These are phyloP conservation scores for Poecilia gillii DNA, from an alignment of 2,797 vertebrate species.

Conservation along the genomic window DNA sequence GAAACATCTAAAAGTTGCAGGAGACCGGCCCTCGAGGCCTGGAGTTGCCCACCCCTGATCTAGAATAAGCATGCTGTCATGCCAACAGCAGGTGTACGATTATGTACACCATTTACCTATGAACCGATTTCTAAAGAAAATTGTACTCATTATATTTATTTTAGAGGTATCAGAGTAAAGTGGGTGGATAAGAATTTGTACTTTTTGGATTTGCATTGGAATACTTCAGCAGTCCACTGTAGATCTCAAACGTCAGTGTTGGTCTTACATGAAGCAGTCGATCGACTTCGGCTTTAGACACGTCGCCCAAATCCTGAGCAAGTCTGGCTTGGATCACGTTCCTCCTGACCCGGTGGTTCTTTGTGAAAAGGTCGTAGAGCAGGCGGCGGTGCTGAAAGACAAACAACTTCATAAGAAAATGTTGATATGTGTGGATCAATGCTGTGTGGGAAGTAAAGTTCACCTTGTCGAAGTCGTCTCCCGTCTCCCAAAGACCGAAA, in stretches of 20 bases:
- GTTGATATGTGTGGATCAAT: not conserved
- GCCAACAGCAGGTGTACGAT: not conserved
- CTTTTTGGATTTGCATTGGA: not conserved
- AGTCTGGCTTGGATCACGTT: constrained; percentile 86
- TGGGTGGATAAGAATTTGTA: not conserved
- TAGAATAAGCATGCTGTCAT: not conserved
- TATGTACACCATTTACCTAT: not conserved
- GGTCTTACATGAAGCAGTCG: constrained; percentile 90
- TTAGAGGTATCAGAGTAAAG: not conserved
- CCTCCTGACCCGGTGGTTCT: constrained; percentile 90
- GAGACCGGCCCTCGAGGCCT: too few relatives aligned
- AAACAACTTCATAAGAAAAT: not conserved
- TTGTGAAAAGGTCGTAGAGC: constrained; percentile 93
- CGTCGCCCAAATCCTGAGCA: constrained; percentile 89
- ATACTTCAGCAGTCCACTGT: not conserved
- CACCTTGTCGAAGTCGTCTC: constrained; percentile 93
- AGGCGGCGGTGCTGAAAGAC: constrained; percentile 88
- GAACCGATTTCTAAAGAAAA: not conserved
- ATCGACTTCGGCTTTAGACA: constrained; percentile 91
- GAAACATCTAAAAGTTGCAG: too few relatives aligned
- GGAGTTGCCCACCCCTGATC: too few relatives aligned
- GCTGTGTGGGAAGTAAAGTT: constrained; percentile 15
- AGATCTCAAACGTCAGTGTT: fast-evolving
- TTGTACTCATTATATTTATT: not conserved
- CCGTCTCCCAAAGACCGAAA: constrained; percentile 95